Evolutionary conservation across 2,113 vertebrate species (phyloP).

Genomic region (Ctenodactylus gundi): DNA sequence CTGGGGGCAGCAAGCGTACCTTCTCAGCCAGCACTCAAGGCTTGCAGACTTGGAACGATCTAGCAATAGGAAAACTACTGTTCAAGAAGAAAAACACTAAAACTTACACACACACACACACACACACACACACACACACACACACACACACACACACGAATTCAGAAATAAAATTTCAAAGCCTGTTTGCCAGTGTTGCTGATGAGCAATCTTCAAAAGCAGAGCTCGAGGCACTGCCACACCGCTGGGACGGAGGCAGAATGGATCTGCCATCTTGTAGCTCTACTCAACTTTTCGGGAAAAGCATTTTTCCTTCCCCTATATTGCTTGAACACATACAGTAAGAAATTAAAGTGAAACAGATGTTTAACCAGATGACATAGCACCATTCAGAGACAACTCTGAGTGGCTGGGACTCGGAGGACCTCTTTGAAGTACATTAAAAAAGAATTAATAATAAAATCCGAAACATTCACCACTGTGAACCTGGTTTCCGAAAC

Average conservation of each 20-base stretch:
- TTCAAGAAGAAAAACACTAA: conserved; percentile 57
- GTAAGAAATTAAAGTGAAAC: background rate
- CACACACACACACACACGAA: background rate
- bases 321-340: background rate
- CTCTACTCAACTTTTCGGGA: background rate
- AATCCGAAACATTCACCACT: background rate
- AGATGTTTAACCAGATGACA: background rate
- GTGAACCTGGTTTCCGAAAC: background rate
- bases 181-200: background rate
- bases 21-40: conserved; percentile 65
- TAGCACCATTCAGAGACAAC: background rate
- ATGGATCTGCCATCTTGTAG: background rate
- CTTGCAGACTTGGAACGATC: conserved; percentile 64
- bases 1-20: conserved; percentile 54
- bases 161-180: conserved; percentile 43
- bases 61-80: conserved; percentile 52
- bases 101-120: background rate
- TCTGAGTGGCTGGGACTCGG: background rate
- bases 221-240: background rate
- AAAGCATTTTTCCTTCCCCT: background rate
- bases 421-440: background rate
- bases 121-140: background rate
- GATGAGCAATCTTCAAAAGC: background rate
- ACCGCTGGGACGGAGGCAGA: background rate
- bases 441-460: background rate